A percentile compares a stretch with the other conserved stretches of the same genome.
These are phyloP conservation scores for Rhabdomys pumilio DNA, from an alignment of 2,797 vertebrate genomes.

Conservation along the genomic window DNA sequence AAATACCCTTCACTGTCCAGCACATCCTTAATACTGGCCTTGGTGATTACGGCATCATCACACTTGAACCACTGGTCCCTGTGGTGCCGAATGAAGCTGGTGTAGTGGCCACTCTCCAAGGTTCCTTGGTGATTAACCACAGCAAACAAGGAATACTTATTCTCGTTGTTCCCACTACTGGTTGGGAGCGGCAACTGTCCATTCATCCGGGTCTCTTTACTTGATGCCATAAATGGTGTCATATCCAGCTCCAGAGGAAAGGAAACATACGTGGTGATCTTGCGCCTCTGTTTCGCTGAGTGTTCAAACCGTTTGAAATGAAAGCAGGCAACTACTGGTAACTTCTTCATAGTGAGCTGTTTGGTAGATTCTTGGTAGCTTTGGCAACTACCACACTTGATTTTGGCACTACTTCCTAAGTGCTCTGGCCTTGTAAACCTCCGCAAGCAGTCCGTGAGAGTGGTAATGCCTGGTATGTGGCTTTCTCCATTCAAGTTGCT, in stretches of 20 bases:
- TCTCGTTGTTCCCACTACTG: conserved; percentile 97
- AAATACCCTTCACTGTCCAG: conserved; percentile 99
- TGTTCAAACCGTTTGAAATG: conserved; percentile 99
- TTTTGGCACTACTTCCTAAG: conserved; percentile 99
- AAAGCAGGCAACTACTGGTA: conserved; percentile 99
- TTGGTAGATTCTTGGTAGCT: conserved; percentile 99
- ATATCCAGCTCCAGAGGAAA: conserved; percentile 99
- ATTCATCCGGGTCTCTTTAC: conserved; percentile 99
- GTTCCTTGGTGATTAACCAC: conserved; percentile 99
- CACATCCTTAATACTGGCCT: conserved; percentile 99
- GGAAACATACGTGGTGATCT: conserved; percentile 99
- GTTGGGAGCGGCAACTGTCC: conserved; percentile 98
- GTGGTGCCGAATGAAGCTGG: conserved; percentile 99
- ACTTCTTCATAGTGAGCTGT: conserved; percentile 99
- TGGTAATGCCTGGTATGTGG: conserved; percentile 96
- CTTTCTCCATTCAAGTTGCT: conserved; percentile 96
- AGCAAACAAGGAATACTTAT: conserved; percentile 99
- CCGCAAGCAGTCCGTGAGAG: conserved; percentile 98
- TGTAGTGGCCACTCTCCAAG: conserved; percentile 99
- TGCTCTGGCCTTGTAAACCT: conserved; percentile 99
- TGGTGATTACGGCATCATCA: conserved; percentile 99
- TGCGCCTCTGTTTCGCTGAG: conserved; percentile 98
- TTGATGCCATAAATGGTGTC: conserved; percentile 99
- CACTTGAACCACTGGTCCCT: conserved; percentile 99
- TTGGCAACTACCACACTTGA: conserved; percentile 99